Conservation (phyloP, 2,888 invertebrate species). For the Anoplius nigerrimus region DNA sequence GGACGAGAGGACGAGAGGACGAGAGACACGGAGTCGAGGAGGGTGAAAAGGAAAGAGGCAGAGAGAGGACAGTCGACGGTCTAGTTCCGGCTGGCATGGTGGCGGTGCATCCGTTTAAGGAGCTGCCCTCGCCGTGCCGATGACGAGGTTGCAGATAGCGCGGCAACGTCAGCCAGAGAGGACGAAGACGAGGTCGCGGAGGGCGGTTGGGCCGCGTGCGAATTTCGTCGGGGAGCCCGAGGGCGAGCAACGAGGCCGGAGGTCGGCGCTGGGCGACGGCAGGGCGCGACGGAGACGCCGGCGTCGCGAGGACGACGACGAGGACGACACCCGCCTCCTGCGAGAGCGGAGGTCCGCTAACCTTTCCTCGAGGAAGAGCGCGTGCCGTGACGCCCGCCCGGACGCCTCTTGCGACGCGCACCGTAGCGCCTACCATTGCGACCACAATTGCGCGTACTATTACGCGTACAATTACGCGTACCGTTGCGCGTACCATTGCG, state of each 20-base stretch:
- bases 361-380: constrained; percentile 28
- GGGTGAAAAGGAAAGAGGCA: constrained; percentile 5
- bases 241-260: constrained; percentile 29
- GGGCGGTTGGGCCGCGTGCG: constrained; percentile 49
- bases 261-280: constrained; percentile 51
- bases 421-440: no score
- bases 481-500: no score
- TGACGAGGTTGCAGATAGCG: constrained; percentile 60
- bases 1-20: neutral
- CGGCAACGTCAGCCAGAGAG: constrained; percentile 47
- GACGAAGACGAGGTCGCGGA: constrained; percentile 52
- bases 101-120: constrained; percentile 57
- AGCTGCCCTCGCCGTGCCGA: constrained; percentile 64
- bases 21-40: constrained; percentile 11
- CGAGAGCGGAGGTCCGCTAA: constrained; percentile 25
- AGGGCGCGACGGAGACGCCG: constrained; percentile 63
- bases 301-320: constrained; percentile 50
- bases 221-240: constrained; percentile 48
- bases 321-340: constrained; percentile 28
- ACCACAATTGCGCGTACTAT: no score
- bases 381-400: constrained; percentile 27
- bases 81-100: constrained; percentile 52
- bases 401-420: neutral
- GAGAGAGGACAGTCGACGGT: constrained; percentile 8
- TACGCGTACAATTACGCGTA: no score